A percentile compares a stretch with the other conserved stretches of the same genome.
Conservation (phyloP, 2,888 invertebrate species). For the Noctua pronuba region DNA sequence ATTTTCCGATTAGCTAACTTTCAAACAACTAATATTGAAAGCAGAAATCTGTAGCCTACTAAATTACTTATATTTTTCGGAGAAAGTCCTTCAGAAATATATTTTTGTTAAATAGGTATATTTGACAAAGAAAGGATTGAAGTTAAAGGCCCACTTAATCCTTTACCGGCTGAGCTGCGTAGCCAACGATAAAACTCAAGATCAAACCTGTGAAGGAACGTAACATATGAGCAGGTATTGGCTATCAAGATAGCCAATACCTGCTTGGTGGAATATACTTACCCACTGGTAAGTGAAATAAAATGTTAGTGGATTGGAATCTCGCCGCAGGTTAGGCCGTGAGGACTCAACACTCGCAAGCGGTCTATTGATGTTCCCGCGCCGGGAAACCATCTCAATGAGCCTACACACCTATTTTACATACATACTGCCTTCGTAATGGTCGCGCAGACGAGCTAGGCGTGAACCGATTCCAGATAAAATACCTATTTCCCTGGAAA, state of each 20-base stretch:
- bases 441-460: constrained; percentile 75
- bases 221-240: constrained; percentile 64
- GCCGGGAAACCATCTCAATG: constrained; percentile 73
- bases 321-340: constrained; percentile 65
- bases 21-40: constrained; percentile 51
- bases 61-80: constrained; percentile 43
- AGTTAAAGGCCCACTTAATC: constrained; percentile 40
- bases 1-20: constrained; percentile 59
- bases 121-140: constrained; percentile 31
- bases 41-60: constrained; percentile 29
- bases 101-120: constrained; percentile 17
- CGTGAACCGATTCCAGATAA: constrained; percentile 79
- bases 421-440: constrained; percentile 79
- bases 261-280: no score
- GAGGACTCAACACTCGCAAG: constrained; percentile 64
- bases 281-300: constrained; percentile 71
- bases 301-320: constrained; percentile 69
- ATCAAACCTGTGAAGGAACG: constrained; percentile 57
- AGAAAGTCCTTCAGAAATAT: constrained; percentile 5
- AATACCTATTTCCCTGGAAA: constrained; percentile 71
- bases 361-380: constrained; percentile 71
- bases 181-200: constrained; percentile 51
- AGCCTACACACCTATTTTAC: constrained; percentile 73
- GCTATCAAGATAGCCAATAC: constrained; percentile 66
- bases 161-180: constrained; percentile 31